Base-by-base conservation (phyloP, 2,888 invertebrate species). In the Ligdia adustata region DNA sequence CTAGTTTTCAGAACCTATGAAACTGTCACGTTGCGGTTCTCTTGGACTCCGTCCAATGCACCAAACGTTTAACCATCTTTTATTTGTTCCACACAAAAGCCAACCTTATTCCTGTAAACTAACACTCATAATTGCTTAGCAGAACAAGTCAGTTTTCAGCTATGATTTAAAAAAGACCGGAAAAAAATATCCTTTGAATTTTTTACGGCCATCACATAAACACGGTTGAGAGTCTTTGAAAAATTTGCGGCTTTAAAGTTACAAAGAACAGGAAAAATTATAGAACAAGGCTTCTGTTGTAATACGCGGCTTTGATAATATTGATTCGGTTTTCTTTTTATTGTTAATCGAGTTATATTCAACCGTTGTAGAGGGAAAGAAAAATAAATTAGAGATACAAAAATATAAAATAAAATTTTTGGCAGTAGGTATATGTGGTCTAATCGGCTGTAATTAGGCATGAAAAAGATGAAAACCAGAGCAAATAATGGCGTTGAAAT, bases 1-100 rank as follows among this genome's bases (percentile, higher is more conserved):
- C 70, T 62, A 75, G 72, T 77, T 75, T 72, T 75, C 70, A 72
- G 62, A 54, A 56, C 63, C 66, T 66, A 71, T 72, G 75, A 65
- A 75, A 71, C 71, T 72, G 76, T 76, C 73, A 64, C 62, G 57
- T 46, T 58, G 67, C 44, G 71, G 71, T 61, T 22, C 16, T 52
- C 62, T 70, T 69, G 69, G 69, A 52, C 51, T 28, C 39, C 44
- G 18, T 47, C 54, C 54, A 57, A 57, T 16, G 44, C 41, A 47
- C 59, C 60, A 55, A 66, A 64, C 46, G 11, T 31, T 45, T 55
- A 40, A 43, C 45, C 32, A 43, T 52, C 45, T 52, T 62, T 52
- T 52, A 42, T 52, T 34, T 44, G 46, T 4, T 18, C 9, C 6
- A 34, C 47, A 49, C 9, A 12, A 43, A 11, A 33, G 14, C 27